Conservation (phyloP, 92 coral and sea anemone species). For the Muricea muricata region DNA sequence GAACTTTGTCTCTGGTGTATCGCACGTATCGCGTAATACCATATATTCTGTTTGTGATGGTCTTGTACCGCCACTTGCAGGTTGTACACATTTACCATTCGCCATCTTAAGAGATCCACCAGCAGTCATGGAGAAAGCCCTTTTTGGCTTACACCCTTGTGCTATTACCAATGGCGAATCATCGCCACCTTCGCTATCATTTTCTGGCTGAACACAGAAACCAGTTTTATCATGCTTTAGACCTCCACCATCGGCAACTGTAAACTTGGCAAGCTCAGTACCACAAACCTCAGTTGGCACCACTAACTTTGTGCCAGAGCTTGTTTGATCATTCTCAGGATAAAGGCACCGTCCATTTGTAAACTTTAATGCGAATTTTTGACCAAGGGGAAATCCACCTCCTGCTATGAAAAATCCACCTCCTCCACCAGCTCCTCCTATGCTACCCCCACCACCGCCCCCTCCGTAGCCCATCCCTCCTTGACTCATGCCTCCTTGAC, state of each 20-base stretch:
- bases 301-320: not conserved
- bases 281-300: slow-evolving; percentile 20
- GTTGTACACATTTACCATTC: slow-evolving; percentile 27
- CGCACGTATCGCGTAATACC: slow-evolving; percentile 9
- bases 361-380: not conserved
- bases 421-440: not conserved
- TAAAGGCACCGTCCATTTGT: slow-evolving; percentile 19
- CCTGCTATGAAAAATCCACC: not conserved
- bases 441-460: not conserved
- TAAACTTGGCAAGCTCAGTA: slow-evolving; percentile 18
- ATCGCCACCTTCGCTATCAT: not conserved
- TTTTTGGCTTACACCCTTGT: not conserved
- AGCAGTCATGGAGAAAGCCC: slow-evolving; percentile 14
- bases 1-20: slow-evolving; percentile 5
- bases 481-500: not conserved
- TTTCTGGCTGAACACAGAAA: slow-evolving; percentile 21
- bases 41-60: slow-evolving; percentile 7
- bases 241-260: not conserved
- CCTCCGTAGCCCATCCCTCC: not conserved
- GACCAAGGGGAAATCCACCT: slow-evolving; percentile 5
- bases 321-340: not conserved
- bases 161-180: not conserved
- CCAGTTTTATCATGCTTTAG: slow-evolving; percentile 30
- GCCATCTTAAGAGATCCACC: slow-evolving; percentile 12
- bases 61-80: not conserved